These are phyloP conservation scores for Cryptomyrus ogoouensis DNA, from an alignment of 2,113 vertebrate genomes.

Conservation along the genomic window DNA sequence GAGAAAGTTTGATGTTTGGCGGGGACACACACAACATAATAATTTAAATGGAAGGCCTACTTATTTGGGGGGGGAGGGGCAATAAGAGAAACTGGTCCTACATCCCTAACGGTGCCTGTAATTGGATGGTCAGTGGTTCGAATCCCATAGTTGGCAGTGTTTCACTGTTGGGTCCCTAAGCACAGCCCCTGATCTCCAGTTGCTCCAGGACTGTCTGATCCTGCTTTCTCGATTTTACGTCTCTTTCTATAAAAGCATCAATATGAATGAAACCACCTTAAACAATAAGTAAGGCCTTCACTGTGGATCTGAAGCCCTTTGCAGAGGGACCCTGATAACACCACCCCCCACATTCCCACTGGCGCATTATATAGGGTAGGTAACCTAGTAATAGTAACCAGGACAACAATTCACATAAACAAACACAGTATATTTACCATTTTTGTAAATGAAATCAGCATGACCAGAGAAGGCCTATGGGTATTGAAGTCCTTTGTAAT, in stretches of 20 bases:
- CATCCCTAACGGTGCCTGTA: not conserved
- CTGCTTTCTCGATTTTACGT: too few species aligned
- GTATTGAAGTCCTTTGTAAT: not conserved
- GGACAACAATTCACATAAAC: not conserved
- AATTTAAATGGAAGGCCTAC: too few species aligned
- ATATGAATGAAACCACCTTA: too few species aligned
- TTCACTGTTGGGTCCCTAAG: too few species aligned
- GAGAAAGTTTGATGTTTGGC: not conserved
- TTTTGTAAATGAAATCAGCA: not conserved
- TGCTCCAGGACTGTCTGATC: not conserved
- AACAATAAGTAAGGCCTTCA: not conserved
- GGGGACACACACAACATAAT: too few species aligned
- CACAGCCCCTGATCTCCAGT: too few species aligned
- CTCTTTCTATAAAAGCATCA: too few species aligned
- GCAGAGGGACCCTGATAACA: not conserved
- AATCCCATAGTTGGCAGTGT: too few species aligned
- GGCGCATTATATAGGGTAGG: too few species aligned
- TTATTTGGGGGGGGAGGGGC: too few species aligned
- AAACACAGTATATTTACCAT: not conserved
- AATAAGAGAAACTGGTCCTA: not conserved
- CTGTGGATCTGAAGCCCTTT: not conserved
- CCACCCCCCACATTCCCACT: too few species aligned
- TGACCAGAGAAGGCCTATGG: not conserved
- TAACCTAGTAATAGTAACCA: too few species aligned
- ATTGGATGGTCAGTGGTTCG: not conserved